These are phyloP conservation scores for Vannuccia rotundouncinata DNA, from an alignment of 2,888 invertebrate genomes.

Conservation along the genomic window DNA sequence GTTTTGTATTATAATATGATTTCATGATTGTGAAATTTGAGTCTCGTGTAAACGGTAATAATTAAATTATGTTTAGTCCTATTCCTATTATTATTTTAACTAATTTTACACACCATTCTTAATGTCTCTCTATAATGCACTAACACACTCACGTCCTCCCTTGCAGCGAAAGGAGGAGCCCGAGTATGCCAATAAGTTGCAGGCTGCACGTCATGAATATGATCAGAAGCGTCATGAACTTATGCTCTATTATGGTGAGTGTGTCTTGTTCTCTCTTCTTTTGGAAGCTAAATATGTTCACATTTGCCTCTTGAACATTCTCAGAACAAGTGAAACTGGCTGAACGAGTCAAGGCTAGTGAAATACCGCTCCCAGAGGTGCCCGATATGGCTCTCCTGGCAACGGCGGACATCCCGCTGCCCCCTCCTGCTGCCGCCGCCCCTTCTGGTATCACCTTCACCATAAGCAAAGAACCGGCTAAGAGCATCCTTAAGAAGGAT, in stretches of 20 bases:
- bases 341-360: slow-evolving; percentile 84
- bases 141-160: slow-evolving; percentile 39
- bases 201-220: slow-evolving; percentile 75
- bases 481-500: slow-evolving; percentile 22
- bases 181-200: slow-evolving; percentile 84
- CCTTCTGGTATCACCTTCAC: neutral
- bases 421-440: slow-evolving; percentile 42
- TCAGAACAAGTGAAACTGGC: slow-evolving; percentile 82
- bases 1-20: slow-evolving; percentile 10
- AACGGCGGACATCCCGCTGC: slow-evolving; percentile 37
- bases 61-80: neutral
- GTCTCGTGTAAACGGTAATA: neutral
- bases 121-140: neutral
- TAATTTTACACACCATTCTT: neutral
- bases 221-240: slow-evolving; percentile 77
- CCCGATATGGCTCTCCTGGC: neutral
- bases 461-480: too few species aligned
- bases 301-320: too few species aligned
- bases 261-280: neutral
- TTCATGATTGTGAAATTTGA: neutral
- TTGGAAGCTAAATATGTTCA: too few species aligned
- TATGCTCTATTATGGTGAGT: slow-evolving; percentile 74
- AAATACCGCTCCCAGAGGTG: slow-evolving; percentile 75
- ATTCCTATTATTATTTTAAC: slow-evolving; percentile 23
- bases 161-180: slow-evolving; percentile 85